Evolutionary conservation across 2,797 vertebrate genomes (phyloP), one percentile per base, ranked within the genome.

Genomic region (Percopsis omiscomaycus): DNA sequence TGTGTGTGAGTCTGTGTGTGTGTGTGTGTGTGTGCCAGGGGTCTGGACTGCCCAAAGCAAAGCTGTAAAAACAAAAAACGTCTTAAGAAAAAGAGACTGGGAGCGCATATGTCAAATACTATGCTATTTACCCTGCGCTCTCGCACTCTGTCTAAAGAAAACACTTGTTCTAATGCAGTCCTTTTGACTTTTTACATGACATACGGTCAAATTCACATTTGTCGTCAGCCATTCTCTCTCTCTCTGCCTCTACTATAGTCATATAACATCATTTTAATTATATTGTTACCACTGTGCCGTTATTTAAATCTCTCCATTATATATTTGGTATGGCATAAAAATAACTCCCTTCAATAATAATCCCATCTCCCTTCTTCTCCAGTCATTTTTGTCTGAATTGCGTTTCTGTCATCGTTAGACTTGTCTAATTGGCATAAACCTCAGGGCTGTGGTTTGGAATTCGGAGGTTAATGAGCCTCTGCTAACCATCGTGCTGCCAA

Each of bases 31-130:
- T 75, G 79, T 69, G 76, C 73, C 58, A 78, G 67, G 37, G 64
- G 82, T 80, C 70, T 82, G 84, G 75, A 77, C 78, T 73, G 81
- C 71, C 71, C 71, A 69, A 70, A 80, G 78, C 78, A 80, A 89
- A 88, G 86, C 87, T 89, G 86, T 84, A 76, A 86, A 89, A 89
- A 89, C 84, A 90, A 81, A 83, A 82, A 81, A 55, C 3, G 53
- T 82, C 68, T 75, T 80, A 71, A 77, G 71, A 62, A 71, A 64
- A 61, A 62, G 64, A 16, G 65, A 65, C 71, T 60, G 29, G 37
- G 61, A 71, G 37, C 55, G 56, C 65, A 73, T 74, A 86, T 83
- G 75, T 83, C 75, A 85, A 70, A 74, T 57, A 61, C 57, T 42
- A 42, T 59, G 51, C 22, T 12, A 4, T 61, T 14, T 64, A 3